Conservation (phyloP, 2,888 invertebrate species). For the Caenorhabditis wallacei region DNA sequence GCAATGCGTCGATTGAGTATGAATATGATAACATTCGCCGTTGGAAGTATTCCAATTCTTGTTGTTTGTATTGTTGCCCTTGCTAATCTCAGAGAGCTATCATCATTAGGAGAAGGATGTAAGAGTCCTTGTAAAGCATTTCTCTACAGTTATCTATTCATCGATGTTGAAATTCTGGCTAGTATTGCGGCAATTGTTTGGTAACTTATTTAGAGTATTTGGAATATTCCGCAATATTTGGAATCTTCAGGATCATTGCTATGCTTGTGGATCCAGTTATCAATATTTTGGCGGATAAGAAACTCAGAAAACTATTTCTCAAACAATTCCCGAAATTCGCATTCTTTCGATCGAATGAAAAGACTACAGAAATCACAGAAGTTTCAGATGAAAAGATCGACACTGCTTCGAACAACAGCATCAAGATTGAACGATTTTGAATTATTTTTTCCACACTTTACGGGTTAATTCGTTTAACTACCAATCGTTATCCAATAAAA, state of each 20-base stretch:
- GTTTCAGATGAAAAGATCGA: neutral
- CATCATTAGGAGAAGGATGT: conserved; percentile 70
- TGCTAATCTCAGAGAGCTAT: conserved; percentile 69
- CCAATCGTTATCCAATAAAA: neutral
- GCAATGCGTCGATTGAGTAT: conserved; percentile 78
- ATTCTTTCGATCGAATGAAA: conserved; percentile 2
- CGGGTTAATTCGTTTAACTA: neutral
- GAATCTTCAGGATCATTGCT: conserved; percentile 65
- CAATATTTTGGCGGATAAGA: conserved; percentile 74
- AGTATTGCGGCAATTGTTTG: conserved; percentile 78
- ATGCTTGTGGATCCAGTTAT: conserved; percentile 80
- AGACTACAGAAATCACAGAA: neutral
- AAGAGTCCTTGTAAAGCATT: conserved; percentile 78
- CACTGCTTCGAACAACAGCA: neutral
- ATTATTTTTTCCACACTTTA: neutral
- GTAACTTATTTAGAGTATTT: conserved; percentile 58
- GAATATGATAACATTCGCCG: conserved; percentile 75
- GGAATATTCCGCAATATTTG: neutral
- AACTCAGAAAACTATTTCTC: conserved; percentile 50
- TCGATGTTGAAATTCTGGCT: conserved; percentile 78
- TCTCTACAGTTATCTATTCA: conserved; percentile 72
- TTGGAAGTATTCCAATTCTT: conserved; percentile 76
- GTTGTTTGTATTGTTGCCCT: conserved; percentile 77
- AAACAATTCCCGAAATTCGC: conserved; percentile 29
- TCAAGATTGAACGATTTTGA: neutral